Base-by-base conservation (phyloP, 1,140 invertebrate species). In the Antheraea mylitta region DNA sequence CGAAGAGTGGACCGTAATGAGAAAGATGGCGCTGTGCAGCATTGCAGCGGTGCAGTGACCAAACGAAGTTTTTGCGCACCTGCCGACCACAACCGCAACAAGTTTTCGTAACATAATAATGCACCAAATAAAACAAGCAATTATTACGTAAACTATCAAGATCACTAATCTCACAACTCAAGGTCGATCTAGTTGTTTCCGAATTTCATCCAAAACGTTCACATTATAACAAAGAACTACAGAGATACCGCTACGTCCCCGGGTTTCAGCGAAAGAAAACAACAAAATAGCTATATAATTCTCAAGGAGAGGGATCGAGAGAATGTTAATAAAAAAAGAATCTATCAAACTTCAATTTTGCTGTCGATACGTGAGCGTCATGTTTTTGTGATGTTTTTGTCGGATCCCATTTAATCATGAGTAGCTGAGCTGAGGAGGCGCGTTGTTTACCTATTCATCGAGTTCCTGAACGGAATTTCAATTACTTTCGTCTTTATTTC, bases 171-270 rank as follows among this genome's bases (percentile, higher is more conserved):
- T 64, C 60, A 22, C n/a, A 37, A 18, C 13, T 30, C 72, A 73
- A 73, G 72, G 72, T 73, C 72, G 72, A 70, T 68, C 69, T 69
- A 67, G 63, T 68, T 63, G 45, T 64, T 58, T 69, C 45, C 66
- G 67, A 68, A 65, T 67, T 61, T 38, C 68, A 42, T 66, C 42
- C 62, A 59, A 60, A 69, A 64, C 68, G 58, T 68, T 60, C 11
- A 53, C 9, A 6, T 16, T 53, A n/a, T 53, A 13, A 13, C 45
- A n/a, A 5, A 53, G 45, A 53, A 13, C 45, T 6, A 16, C 45
- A 6, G 9, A 53, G 45, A 16, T 53, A 53, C 45, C 45, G 45
- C 45, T 63, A n/a, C 58, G 62, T 45, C 58, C 53, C 61, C 45
- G 53, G 58, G 68, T 70, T 70, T 70, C 72, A 65, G 61, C 68